A percentile compares a stretch with the other conserved stretches of the same genome.
phyloP scores from a whole-genome alignment of 2,797 vertebrate species.

The Gymnocypris eckloni region DNA sequence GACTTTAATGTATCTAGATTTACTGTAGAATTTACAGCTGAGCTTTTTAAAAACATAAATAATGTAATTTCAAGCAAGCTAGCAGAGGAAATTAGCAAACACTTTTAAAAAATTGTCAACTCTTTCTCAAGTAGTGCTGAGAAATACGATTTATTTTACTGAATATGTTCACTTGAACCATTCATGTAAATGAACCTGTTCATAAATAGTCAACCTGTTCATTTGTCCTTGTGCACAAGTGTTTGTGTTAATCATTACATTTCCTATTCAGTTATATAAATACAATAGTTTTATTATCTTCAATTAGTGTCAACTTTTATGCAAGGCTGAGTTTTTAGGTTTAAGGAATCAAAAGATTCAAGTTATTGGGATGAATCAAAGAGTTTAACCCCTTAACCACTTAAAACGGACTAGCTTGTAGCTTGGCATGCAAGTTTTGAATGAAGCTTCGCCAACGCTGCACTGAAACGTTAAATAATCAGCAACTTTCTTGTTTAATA shows the following conservation, averaged over 20 bases:
- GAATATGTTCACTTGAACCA: not conserved
- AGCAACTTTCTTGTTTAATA: constrained; percentile 1
- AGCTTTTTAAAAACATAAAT: not conserved
- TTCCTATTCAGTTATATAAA: not conserved
- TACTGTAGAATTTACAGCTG: not conserved
- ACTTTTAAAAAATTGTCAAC: not conserved
- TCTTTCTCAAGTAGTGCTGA: not conserved
- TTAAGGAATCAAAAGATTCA: not conserved
- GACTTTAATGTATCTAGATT: not conserved
- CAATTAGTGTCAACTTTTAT: not conserved
- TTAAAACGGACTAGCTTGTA: not conserved
- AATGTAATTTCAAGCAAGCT: not conserved
- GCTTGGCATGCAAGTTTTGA: not conserved
- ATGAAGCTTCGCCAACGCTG: not conserved
- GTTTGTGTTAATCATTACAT: not conserved
- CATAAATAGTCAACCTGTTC: not conserved
- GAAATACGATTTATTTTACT: not conserved
- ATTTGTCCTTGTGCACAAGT: not conserved
- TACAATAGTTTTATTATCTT: not conserved
- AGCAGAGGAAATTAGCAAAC: not conserved
- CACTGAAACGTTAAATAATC: not conserved
- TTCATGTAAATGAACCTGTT: not conserved
- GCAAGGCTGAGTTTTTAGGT: not conserved
- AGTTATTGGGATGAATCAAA: not conserved
- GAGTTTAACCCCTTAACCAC: not conserved